phyloP scores from a whole-genome alignment of 2,113 vertebrate species.

The Microcebus griseorufus region DNA sequence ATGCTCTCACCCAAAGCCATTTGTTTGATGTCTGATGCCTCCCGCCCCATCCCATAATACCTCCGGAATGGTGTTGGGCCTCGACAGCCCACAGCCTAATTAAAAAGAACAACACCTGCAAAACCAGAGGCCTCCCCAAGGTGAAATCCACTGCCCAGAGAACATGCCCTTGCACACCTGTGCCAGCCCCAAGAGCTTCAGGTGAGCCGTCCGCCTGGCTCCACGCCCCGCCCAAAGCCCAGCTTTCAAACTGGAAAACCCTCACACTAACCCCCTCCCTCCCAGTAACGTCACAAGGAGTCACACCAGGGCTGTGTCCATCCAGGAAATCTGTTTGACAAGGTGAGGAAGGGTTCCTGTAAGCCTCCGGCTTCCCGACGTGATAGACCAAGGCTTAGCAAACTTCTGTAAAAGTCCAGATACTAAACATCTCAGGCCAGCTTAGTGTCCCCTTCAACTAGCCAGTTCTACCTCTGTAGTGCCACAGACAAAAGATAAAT shows the following conservation, averaged over 20 bases:
- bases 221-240: neutral
- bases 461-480: rapidly evolving
- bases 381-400: neutral
- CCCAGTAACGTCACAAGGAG: neutral
- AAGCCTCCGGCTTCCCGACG: neutral
- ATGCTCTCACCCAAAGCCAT: neutral
- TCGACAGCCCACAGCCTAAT: conserved; percentile 35
- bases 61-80: conserved; percentile 37
- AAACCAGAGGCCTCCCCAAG: neutral
- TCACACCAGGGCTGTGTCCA: neutral
- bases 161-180: conserved; percentile 46
- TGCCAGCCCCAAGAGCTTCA: neutral
- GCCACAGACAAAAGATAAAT: rapidly evolving
- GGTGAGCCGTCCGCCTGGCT: neutral
- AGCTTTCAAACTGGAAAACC: conserved; percentile 23
- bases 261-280: neutral
- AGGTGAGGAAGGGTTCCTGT: neutral
- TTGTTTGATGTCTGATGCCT: conserved; percentile 39
- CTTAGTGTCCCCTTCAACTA: neutral
- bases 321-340: neutral
- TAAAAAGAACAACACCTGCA: conserved; percentile 49
- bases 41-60: conserved; percentile 30
- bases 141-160: neutral
- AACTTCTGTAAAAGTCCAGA: neutral
- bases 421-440: neutral